A percentile compares a stretch with the other conserved stretches of the same genome.
These are phyloP conservation scores for Darevskia mixta DNA, from an alignment of 2,797 vertebrate genomes.

Conservation along the genomic window DNA sequence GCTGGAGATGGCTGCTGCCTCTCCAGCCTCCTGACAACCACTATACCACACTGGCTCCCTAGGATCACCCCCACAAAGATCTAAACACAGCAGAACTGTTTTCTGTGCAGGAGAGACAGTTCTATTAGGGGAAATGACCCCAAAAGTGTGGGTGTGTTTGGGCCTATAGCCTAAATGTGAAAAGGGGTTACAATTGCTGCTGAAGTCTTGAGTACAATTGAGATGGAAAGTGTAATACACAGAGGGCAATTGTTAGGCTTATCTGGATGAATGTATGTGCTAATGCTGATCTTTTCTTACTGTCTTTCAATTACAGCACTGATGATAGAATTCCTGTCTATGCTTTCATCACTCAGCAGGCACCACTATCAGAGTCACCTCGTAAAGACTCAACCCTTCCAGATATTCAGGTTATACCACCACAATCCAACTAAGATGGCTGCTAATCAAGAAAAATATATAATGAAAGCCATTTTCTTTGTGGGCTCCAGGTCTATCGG, in stretches of 20 bases:
- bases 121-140: not conserved
- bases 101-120: not conserved
- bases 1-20: no score
- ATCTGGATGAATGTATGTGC: slow-evolving; percentile 20
- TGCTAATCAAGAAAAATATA: slow-evolving; percentile 16
- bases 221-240: not conserved
- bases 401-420: slow-evolving; percentile 64
- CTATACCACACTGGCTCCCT: no score
- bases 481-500: slow-evolving; percentile 16
- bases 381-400: slow-evolving; percentile 67
- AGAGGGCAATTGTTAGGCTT: not conserved
- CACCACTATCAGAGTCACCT: slow-evolving; percentile 64
- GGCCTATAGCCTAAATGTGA: not conserved
- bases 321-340: slow-evolving; percentile 71
- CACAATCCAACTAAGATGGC: slow-evolving; percentile 48
- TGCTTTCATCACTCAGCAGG: slow-evolving; percentile 83
- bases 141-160: not conserved
- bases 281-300: slow-evolving; percentile 36
- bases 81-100: not conserved
- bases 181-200: not conserved
- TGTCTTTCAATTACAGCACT: slow-evolving; percentile 66
- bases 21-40: no score
- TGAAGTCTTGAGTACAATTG: not conserved
- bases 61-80: not conserved
- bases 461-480: slow-evolving; percentile 18